Percentiles rank a stretch among this genome's conserved stretches.
phyloP scores from a whole-genome alignment of 1,140 invertebrate genomes.

The Uloborus diversus region DNA sequence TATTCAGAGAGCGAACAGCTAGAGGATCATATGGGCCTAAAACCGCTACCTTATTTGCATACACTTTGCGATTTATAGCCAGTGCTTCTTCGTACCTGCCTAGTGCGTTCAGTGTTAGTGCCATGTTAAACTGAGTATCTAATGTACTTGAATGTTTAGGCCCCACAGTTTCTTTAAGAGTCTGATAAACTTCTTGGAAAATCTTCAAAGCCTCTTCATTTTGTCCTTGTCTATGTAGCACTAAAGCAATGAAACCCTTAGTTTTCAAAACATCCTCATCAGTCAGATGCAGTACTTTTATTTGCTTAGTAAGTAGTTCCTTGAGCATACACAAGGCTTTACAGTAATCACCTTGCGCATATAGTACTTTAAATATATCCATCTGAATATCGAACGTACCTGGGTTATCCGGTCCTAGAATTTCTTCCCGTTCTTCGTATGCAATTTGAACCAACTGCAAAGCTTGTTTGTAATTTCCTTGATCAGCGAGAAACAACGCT shows the following conservation, averaged over 20 bases:
- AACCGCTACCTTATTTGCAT: background rate
- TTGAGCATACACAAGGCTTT: too few relatives aligned
- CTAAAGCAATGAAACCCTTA: constrained; percentile 56
- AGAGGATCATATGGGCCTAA: background rate
- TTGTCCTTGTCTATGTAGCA: constrained; percentile 56
- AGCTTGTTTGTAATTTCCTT: background rate
- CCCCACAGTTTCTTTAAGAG: constrained; percentile 59
- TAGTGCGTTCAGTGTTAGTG: constrained; percentile 52
- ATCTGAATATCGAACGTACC: too few relatives aligned
- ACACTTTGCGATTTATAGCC: background rate
- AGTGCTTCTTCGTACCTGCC: constrained; percentile 59
- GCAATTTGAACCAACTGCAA: constrained; percentile 40
- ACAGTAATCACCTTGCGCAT: too few relatives aligned
- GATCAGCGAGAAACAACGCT: background rate
- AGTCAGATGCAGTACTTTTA: too few relatives aligned
- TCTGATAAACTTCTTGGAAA: constrained; percentile 57
- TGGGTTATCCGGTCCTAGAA: constrained; percentile 54
- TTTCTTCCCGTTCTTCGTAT: constrained; percentile 42
- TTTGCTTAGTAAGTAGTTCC: too few relatives aligned
- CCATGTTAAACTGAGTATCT: constrained; percentile 59
- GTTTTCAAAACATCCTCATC: constrained; percentile 59
- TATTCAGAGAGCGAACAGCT: constrained; percentile 13
- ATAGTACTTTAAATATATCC: too few relatives aligned
- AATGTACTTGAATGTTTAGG: constrained; percentile 56
- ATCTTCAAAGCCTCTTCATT: constrained; percentile 61